Evolutionary conservation across 2,113 vertebrate species (phyloP), one percentile per base, ranked within the genome.

Genomic region (Polypterus bichir): DNA sequence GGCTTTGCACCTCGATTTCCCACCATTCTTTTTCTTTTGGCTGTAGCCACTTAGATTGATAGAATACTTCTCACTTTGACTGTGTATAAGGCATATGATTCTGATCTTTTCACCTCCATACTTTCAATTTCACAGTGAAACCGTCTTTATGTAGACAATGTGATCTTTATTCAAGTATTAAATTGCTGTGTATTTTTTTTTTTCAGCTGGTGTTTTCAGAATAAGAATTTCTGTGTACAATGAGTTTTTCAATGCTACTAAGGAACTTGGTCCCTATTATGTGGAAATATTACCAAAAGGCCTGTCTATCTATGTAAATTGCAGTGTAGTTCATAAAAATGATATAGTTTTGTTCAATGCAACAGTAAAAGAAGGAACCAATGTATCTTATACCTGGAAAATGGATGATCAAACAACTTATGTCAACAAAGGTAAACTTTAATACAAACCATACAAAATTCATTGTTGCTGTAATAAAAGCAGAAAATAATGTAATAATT

Each of bases 251-350:
- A 66, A 62, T 10, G 3, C 46, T 1, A 59, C 58, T 6, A 53
- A 70, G 51, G 68, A 69, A 44, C 68, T 76, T 6, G 73, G 70
- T 1, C 72, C 73, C 2, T 80, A 78, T 51, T 77, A 64, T 10
- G 48, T 78, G 59, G 63, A 72, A 44, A 49, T 65, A 3, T 5
- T 65, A 53, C 61, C 2, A 2, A 53, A 44, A 27, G 10, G 47
- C 0, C 1, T 68, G 11, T 58, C 65, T 1, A 58, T 75, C n/a
- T 65, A 66, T n/a, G 10, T 71, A 62, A 76, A 77, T 62, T 71
- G 74, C n/a, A 78, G 72, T 48, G 70, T 70, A 1, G 4, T 73
- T 48, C 65, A 72, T 4, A 5, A 65, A 44, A 62, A 66, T 27
- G 66, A 75, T 58, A 27, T 11, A 1, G 54, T 77, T n/a, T 4